These are phyloP conservation scores for Anguilla anguilla DNA, from an alignment of 2,797 vertebrate species.

Conservation along the genomic window DNA sequence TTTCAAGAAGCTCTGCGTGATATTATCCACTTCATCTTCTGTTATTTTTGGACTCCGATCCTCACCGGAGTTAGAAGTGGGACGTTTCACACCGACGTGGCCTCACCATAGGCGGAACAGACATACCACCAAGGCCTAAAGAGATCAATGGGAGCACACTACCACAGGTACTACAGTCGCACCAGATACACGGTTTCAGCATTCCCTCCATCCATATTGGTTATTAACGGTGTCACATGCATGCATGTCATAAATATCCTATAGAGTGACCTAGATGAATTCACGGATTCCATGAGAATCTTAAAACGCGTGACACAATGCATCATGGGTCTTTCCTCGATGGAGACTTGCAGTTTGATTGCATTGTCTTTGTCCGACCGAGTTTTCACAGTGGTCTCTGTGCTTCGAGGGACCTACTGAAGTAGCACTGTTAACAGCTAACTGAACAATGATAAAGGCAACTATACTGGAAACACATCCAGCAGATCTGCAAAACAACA, in stretches of 20 bases:
- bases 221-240: neutral
- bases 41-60: neutral
- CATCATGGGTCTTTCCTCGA: no score
- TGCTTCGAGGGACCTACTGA: neutral
- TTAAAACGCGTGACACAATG: no score
- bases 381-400: neutral
- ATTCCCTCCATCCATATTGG: neutral
- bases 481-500: neutral
- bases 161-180: neutral
- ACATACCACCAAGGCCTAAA: neutral
- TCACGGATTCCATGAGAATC: no score
- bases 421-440: neutral
- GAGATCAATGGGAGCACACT: neutral
- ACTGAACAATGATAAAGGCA: neutral
- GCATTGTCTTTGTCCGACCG: no score
- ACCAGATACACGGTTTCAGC: neutral
- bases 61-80: neutral
- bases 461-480: neutral
- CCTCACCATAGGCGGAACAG: neutral
- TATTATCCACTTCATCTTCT: neutral
- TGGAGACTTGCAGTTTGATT: no score
- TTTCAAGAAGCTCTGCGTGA: neutral
- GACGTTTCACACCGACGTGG: neutral
- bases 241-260: no score
- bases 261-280: no score